phyloP scores from a whole-genome alignment of 1,140 invertebrate genomes.

The Trichoplusia ni region DNA sequence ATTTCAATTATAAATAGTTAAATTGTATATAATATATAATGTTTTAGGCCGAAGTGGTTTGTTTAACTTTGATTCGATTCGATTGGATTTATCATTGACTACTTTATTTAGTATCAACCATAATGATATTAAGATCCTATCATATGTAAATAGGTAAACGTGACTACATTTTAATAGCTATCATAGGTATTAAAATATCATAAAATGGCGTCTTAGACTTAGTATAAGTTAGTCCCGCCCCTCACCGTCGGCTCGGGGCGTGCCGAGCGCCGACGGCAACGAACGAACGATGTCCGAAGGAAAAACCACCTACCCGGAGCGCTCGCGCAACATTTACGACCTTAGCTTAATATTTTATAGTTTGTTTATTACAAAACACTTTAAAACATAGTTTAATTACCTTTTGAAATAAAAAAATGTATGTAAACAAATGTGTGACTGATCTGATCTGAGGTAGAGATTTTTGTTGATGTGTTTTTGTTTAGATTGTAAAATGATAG shows the following conservation, averaged over 20 bases:
- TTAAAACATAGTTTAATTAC: constrained; percentile 23
- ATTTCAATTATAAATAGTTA: too few relatives aligned
- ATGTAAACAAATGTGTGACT: not conserved
- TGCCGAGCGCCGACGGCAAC: not conserved
- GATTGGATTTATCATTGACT: too few relatives aligned
- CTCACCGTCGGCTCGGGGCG: constrained; percentile 1
- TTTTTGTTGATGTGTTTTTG: too few relatives aligned
- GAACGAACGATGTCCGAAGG: constrained; percentile 2
- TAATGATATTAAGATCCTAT: too few relatives aligned
- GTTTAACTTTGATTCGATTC: too few relatives aligned
- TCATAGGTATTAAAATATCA: not conserved
- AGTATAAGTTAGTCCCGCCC: not conserved
- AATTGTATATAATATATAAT: too few relatives aligned
- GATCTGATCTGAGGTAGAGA: not conserved
- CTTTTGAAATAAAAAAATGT: too few relatives aligned
- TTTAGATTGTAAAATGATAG: too few relatives aligned
- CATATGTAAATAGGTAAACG: too few relatives aligned
- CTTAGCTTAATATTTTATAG: constrained; percentile 17
- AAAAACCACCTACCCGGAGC: constrained; percentile 1
- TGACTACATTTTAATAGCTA: too few relatives aligned
- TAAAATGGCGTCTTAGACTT: not conserved
- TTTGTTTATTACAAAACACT: constrained; percentile 18
- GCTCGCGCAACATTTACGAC: constrained; percentile 21
- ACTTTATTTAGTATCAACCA: too few relatives aligned
- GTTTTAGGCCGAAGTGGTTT: too few relatives aligned